Base-by-base conservation (phyloP, 2,888 invertebrate genomes). In the Plagodis dolabraria region DNA sequence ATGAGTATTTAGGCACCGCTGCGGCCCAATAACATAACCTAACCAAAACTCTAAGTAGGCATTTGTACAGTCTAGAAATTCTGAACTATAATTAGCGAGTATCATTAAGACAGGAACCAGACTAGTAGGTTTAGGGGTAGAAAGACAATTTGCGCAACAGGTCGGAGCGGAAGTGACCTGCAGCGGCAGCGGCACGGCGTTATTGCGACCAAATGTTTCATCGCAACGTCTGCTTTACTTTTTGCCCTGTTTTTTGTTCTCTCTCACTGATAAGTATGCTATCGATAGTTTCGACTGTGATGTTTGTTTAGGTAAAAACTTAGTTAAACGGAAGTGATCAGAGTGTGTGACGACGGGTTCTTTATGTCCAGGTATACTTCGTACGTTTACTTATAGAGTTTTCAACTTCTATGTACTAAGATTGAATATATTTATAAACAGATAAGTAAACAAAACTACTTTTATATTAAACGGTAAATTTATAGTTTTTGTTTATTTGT, bases 121-220 rank as follows among this genome's bases (percentile, higher is more conserved):
- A 40, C 40, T 10, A 40, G 8, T 47, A 71, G 60, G 61, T 70
- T 64, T 62, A 57, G 57, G 63, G 56, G 54, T 65, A 44, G 48
- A 50, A 43, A 62, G 60, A 67, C 77, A 82, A 85, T 90, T 91
- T 91, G 91, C 87, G 91, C 91, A 92, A 92, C 91, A 92, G 91
- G 92, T 92, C 91, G 91, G 89, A 89, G 87, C 92, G 92, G 92
- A 92, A 92, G 87, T 87, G 92, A 91, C 90, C 90, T 92, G 92
- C 90, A 87, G 75, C 82, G 84, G 76, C 78, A 63, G 61, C 40
- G 48, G 53, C 60, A 60, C 62, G 38, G 33, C 38, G 82, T 89
- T 89, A 92, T 91, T 90, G 91, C 89, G 86, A 92, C 92, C 92
- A 91, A 92, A 91, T 92, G 92, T 92, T 91, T 89, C 90, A 89